Base-by-base conservation (phyloP, 1,140 invertebrate genomes). In the Ostrea denselamellosa region DNA sequence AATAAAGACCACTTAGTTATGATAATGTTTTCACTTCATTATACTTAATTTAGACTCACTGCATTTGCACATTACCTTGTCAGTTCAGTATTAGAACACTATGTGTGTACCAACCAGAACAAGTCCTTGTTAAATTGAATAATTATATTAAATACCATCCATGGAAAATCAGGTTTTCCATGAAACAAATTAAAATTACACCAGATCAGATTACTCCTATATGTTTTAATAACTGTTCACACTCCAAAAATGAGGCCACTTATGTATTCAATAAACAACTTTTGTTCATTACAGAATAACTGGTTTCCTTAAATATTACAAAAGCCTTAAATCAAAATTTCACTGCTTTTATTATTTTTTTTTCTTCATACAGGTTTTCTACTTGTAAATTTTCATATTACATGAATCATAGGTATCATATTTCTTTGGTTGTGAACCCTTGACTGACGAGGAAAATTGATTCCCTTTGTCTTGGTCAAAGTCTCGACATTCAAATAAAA, bases 401-500 rank as follows among this genome's bases (percentile, higher is more conserved):
- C 28, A 25, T 12, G 68, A 71, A 71, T 25, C 68, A 71, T 7
- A 71, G 28, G 12, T 25, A 71, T 71, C 68, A 71, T 34, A 71
- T 71, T 71, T 71, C 68, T 14, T 34, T 12, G 68, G 25, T 34
- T 12, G 25, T 34, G 14, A 5, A 14, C 22, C 25, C 12, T 71
- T 71, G 68, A 71, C 68, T 71, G 68, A 25, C 68, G 22, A 71
- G 14, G 68, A 71, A 71, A 71, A 25, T 25, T 25, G 68, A 71
- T 71, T 34, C 25, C 25, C 25, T 28, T 68, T 68, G 65, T 68
- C 9, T 12, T 71, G 68, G 68, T 71, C 68, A 71, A 71, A 71
- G n/a, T 25, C n/a, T n/a, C 25, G 68, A 71, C n/a, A n/a, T 12
- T 71, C 28, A 34, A 9, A 28, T 34, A 71, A 71, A 71, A 25